Percentiles rank a stretch among this genome's conserved stretches.
phyloP scores from a whole-genome alignment of 2,797 vertebrate species.

The Micrastur ruficollis region DNA sequence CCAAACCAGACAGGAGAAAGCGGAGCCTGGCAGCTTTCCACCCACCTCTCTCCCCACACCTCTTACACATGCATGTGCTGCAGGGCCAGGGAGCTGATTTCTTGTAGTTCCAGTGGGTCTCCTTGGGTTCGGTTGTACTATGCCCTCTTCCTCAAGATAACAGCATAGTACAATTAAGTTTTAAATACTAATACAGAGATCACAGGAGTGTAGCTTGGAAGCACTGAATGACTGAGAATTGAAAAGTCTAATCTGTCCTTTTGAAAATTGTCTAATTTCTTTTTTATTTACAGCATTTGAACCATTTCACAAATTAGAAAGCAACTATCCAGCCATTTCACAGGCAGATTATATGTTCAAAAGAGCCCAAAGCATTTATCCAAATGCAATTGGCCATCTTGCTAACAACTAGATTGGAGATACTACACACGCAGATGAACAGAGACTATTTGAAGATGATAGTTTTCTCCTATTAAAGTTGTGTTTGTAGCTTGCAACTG shows the following conservation, averaged over 20 bases:
- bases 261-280: slow-evolving; percentile 62
- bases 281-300: slow-evolving; percentile 67
- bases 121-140: background rate
- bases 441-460: slow-evolving; percentile 12
- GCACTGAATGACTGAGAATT: slow-evolving; percentile 18
- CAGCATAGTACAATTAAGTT: background rate
- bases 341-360: slow-evolving; percentile 66
- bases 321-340: slow-evolving; percentile 51
- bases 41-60: no score
- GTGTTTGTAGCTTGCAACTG: background rate
- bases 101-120: background rate
- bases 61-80: accelerated
- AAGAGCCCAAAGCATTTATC: slow-evolving; percentile 36
- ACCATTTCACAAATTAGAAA: slow-evolving; percentile 68
- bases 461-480: slow-evolving; percentile 9
- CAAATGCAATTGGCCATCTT: slow-evolving; percentile 27
- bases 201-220: slow-evolving; percentile 28
- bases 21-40: background rate
- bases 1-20: background rate
- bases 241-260: slow-evolving; percentile 56
- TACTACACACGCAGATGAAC: slow-evolving; percentile 37
- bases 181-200: slow-evolving; percentile 43
- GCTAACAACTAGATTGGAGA: slow-evolving; percentile 17
- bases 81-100: background rate
- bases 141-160: slow-evolving; percentile 26